These are phyloP conservation scores for Pseudorhiza aurosa DNA, from an alignment of 30 jellyfish, hydroid and myxozoan genomes.

Conservation along the genomic window DNA sequence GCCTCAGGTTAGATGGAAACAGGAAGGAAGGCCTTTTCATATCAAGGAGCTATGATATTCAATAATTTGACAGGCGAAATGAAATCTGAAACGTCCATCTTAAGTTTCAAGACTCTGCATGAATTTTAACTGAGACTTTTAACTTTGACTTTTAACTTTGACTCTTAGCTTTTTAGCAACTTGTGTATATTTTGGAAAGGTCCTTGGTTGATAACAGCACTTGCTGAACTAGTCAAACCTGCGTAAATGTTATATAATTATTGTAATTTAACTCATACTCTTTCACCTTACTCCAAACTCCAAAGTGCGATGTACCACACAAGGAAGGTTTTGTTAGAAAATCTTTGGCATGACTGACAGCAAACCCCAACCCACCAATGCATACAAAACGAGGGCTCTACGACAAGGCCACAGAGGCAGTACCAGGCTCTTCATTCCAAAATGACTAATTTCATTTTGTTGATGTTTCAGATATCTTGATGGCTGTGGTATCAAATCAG, in stretches of 20 bases:
- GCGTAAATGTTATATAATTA: not conserved
- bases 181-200: not conserved
- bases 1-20: slow-evolving; percentile 6
- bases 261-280: too few relatives aligned
- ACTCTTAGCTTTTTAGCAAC: slow-evolving; percentile 21
- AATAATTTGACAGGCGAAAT: slow-evolving; percentile 12
- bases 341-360: not conserved
- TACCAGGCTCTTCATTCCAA: too few relatives aligned
- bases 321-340: not conserved
- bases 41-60: slow-evolving; percentile 36
- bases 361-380: too few relatives aligned
- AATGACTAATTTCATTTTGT: not conserved
- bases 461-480: slow-evolving; percentile 36
- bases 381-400: too few relatives aligned
- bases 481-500: slow-evolving; percentile 31
- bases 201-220: slow-evolving; percentile 10
- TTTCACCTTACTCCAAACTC: too few relatives aligned
- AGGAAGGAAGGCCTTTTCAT: too few relatives aligned
- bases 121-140: too few relatives aligned
- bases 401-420: too few relatives aligned
- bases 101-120: slow-evolving; percentile 36
- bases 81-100: slow-evolving; percentile 54
- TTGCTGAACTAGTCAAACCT: slow-evolving; percentile 1
- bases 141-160: slow-evolving; percentile 29
- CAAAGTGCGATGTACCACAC: too few relatives aligned